phyloP scores from a whole-genome alignment of 2,113 vertebrate genomes.

The Astur gentilis region DNA sequence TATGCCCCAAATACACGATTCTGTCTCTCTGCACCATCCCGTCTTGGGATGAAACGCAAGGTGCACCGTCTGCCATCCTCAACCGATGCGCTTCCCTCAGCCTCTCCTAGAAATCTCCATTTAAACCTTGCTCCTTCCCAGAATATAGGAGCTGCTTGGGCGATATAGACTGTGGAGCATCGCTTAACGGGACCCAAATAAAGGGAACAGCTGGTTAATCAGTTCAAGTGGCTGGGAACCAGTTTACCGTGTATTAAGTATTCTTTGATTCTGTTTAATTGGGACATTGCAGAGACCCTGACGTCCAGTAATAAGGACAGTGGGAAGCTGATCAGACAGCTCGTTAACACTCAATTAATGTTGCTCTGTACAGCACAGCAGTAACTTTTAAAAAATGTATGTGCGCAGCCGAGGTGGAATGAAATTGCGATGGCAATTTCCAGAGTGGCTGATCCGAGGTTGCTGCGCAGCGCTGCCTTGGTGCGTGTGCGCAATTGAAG shows the following conservation, averaged over 20 bases:
- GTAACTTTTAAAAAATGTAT: conserved; percentile 70
- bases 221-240: conserved; percentile 16
- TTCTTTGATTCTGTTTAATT: conserved; percentile 48
- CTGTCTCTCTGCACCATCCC: background rate
- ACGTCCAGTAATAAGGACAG: conserved; percentile 61
- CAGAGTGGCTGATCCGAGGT: conserved; percentile 4
- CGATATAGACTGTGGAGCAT: accelerated
- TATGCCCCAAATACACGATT: accelerated
- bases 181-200: background rate
- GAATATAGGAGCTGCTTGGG: background rate
- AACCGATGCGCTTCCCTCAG: background rate
- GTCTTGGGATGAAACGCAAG: accelerated
- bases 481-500: conserved; percentile 7
- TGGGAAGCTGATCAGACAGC: conserved; percentile 73
- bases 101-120: background rate
- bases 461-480: background rate
- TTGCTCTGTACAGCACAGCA: conserved; percentile 50
- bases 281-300: conserved; percentile 59
- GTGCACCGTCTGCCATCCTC: accelerated
- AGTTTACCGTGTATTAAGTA: conserved; percentile 40
- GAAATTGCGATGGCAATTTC: conserved; percentile 58
- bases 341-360: conserved; percentile 79
- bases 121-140: background rate
- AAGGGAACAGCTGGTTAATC: conserved; percentile 45
- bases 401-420: conserved; percentile 37